Base-by-base conservation (phyloP, 2,113 vertebrate genomes). In the Ancistrus triradiatus region DNA sequence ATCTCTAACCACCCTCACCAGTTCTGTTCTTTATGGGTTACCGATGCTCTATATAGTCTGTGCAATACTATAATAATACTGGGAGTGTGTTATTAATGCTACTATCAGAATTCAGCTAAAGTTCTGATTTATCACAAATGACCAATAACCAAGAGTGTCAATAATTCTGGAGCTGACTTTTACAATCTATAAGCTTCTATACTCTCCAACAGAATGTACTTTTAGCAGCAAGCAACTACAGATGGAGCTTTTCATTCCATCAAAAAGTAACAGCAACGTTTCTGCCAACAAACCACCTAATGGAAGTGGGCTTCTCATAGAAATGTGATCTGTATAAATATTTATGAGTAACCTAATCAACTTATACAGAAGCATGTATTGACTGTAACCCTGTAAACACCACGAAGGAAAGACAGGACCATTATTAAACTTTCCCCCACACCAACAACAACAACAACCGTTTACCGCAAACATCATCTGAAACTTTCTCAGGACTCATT, bases 161-260 rank as follows among this genome's bases (percentile, higher is more conserved):
- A n/a, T n/a, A n/a, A n/a, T n/a, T n/a, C n/a, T n/a, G n/a, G n/a
- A n/a, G n/a, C n/a, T n/a, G n/a, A n/a, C n/a, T n/a, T n/a, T n/a
- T n/a, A n/a, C n/a, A n/a, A n/a, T n/a, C n/a, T n/a, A n/a, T n/a
- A n/a, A n/a, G n/a, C n/a, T n/a, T n/a, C n/a, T n/a, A n/a, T 44
- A 56, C 19, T 57, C 38, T 40, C 42, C 38, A 66, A 59, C 59
- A 74, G 57, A 67, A 59, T 44, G 49, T 68, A 59, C 60, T 61
- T 56, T 56, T 73, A 77, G 73, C 78, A 80, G 75, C 75, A 68
- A 62, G 56, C 61, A 74, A 68, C 63, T 66, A 60, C 49, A 40
- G 63, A 67, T 69, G 53, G 53, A 76, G 38, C 52, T 53, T 73
- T 49, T 46, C 24, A 46, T 73, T 55, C 66, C 53, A 53, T 19